phyloP scores from a whole-genome alignment of 1,140 invertebrate species.

The Ips nitidus region DNA sequence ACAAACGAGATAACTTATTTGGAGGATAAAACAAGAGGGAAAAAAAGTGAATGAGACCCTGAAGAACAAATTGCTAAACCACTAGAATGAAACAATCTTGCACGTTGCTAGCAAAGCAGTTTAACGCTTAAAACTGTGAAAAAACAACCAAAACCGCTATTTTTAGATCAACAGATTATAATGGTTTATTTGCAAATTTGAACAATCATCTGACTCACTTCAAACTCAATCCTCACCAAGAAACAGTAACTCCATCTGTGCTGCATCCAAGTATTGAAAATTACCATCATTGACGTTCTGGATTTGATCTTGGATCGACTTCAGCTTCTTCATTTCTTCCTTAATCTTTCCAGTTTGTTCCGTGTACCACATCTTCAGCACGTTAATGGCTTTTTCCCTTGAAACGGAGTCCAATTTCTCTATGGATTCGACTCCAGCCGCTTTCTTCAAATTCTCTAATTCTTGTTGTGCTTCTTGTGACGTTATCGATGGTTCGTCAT shows the following conservation, averaged over 20 bases:
- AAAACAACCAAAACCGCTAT: too few relatives aligned
- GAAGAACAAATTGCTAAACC: too few relatives aligned
- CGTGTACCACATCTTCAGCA: conserved; percentile 44
- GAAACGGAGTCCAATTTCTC: conserved; percentile 40
- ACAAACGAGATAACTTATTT: too few relatives aligned
- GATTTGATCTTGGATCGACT: conserved; percentile 39
- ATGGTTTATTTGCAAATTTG: too few relatives aligned
- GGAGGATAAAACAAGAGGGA: too few relatives aligned
- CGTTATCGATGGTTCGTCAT: conserved; percentile 31
- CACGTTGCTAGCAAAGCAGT: too few relatives aligned
- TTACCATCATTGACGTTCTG: conserved; percentile 33
- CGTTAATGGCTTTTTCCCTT: conserved; percentile 40
- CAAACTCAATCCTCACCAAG: conserved; percentile 17
- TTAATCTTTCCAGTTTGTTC: conserved; percentile 47
- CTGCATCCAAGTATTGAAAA: conserved; percentile 39
- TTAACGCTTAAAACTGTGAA: too few relatives aligned
- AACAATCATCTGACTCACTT: too few relatives aligned
- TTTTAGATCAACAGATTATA: too few relatives aligned
- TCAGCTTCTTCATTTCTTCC: conserved; percentile 44
- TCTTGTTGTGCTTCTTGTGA: conserved; percentile 35
- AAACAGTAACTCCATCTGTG: conserved; percentile 25
- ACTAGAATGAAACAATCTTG: too few relatives aligned
- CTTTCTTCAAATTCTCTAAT: conserved; percentile 40
- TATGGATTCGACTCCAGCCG: conserved; percentile 39
- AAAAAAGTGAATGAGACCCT: too few relatives aligned